Conservation (phyloP, 2,113 vertebrate genomes). For the Pteronura brasiliensis region DNA sequence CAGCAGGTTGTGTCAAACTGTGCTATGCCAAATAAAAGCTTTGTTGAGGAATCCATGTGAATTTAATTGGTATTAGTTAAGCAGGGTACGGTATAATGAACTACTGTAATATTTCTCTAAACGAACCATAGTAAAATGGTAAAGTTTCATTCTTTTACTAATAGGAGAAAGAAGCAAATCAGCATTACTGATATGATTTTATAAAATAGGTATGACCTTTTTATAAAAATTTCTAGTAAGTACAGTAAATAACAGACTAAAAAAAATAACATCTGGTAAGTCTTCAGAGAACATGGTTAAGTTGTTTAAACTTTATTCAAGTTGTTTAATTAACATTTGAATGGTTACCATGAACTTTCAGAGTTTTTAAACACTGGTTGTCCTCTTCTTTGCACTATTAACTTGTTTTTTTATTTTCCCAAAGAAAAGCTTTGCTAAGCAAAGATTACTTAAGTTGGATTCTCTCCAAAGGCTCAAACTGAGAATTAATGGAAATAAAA, state of each 20-base stretch:
- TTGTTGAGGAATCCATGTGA: not conserved
- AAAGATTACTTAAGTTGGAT: constrained; percentile 22
- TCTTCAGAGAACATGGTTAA: not conserved
- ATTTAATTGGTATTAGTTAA: not conserved
- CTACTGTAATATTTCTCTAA: not conserved
- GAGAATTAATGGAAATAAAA: constrained; percentile 35
- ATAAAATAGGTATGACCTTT: not conserved
- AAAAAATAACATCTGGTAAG: not conserved
- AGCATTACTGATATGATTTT: not conserved
- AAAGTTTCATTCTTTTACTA: not conserved
- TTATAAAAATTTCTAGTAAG: not conserved
- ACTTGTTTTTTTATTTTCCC: not conserved
- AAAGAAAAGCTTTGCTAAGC: constrained; percentile 39
- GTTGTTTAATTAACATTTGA: not conserved
- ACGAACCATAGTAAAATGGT: not conserved
- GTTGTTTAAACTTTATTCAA: not conserved
- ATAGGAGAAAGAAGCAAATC: not conserved
- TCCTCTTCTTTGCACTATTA: constrained; percentile 10
- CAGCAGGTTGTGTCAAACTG: not conserved
- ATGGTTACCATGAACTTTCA: not conserved
- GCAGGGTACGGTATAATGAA: not conserved
- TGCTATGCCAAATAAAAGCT: not conserved
- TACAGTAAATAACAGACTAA: not conserved
- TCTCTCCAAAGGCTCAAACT: not conserved
- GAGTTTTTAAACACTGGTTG: not conserved